Evolutionary conservation across 2,888 invertebrate species (phyloP).

Genomic region (Philereme transversata): DNA sequence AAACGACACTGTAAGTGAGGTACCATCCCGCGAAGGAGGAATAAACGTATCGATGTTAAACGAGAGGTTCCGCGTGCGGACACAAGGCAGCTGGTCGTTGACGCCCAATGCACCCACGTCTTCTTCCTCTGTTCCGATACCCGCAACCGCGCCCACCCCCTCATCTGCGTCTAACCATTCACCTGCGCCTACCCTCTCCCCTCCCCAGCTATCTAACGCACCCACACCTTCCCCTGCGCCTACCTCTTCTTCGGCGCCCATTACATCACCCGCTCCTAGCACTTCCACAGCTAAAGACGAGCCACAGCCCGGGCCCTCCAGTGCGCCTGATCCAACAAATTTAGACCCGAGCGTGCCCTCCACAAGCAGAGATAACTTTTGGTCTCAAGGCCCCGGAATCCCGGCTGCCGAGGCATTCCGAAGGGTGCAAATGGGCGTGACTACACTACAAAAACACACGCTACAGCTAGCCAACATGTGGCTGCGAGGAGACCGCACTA

Average conservation of each 20-base stretch:
- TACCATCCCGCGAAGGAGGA: conserved; percentile 20
- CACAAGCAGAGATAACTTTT: conserved; percentile 65
- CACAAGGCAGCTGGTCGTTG: conserved; percentile 47
- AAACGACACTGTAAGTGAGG: conserved; percentile 27
- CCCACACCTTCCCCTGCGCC: not conserved
- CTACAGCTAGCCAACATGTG: conserved; percentile 67
- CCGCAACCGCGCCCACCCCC: not conserved
- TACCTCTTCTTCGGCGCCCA: not conserved
- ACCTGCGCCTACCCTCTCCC: not conserved
- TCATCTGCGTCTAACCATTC: not conserved
- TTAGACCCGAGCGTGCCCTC: conserved; percentile 54
- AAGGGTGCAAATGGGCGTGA: conserved; percentile 68
- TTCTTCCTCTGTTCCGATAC: not conserved
- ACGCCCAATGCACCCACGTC: conserved; percentile 6
- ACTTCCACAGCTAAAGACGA: conserved; percentile 1
- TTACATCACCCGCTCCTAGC: no score
- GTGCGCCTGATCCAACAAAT: conserved; percentile 20
- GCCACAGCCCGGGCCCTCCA: conserved; percentile 17
- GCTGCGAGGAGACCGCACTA: conserved; percentile 68
- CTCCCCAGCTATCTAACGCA: not conserved
- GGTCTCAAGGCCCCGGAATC: conserved; percentile 54
- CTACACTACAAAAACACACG: conserved; percentile 69
- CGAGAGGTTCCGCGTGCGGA: conserved; percentile 67
- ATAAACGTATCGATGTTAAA: conserved; percentile 49
- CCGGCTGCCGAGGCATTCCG: conserved; percentile 70